Base-by-base conservation (phyloP, 2,797 vertebrate genomes). In the Hippoglossus hippoglossus region DNA sequence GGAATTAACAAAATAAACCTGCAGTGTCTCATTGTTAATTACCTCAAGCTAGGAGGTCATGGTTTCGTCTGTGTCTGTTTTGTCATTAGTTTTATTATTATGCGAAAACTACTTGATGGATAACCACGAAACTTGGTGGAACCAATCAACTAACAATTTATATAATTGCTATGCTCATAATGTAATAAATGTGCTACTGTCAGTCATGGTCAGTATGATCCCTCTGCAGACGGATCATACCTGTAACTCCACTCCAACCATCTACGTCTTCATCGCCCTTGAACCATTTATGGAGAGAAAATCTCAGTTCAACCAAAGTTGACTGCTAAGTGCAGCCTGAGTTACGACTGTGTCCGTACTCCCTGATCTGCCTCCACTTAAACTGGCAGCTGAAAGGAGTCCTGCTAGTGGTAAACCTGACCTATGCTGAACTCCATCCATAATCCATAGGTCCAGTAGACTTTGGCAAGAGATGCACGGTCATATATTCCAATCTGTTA, bases 241-340 rank as follows among this genome's bases (percentile, higher is more conserved):
- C 58, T 34, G 36, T 25, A 24, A 8, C 25, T 67, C 16, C 21
- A 50, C 12, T 64, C 11, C 62, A 0, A 13, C 54, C 51, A n/a
- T 63, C 39, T 75, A 50, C 8, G 12, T 66, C 21, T 41, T 44
- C 52, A 53, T 74, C 47, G 56, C 9, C 19, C 50, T 80, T 82
- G 59, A 80, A 82, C 62, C 64, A 72, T 79, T 83, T 65, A 79
- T 79, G 44, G 80, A 55, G 63, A 52, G 53, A 56, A 77, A 59
- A 58, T 72, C 72, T 77, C 66, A 56, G 78, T 79, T 80, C 82
- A 83, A 50, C 89, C 72, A 46, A 67, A 78, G 84, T 53, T 75
- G 75, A 72, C 71, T 71, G 59, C 65, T 75, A 53, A 80, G 81
- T 80, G 81, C 75, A 65, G 62, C 47, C 63, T 65, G 60, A 84